A percentile compares a stretch with the other conserved stretches of the same genome.
phyloP scores from a whole-genome alignment of 2,113 vertebrate species.

The Anolis sagrei region DNA sequence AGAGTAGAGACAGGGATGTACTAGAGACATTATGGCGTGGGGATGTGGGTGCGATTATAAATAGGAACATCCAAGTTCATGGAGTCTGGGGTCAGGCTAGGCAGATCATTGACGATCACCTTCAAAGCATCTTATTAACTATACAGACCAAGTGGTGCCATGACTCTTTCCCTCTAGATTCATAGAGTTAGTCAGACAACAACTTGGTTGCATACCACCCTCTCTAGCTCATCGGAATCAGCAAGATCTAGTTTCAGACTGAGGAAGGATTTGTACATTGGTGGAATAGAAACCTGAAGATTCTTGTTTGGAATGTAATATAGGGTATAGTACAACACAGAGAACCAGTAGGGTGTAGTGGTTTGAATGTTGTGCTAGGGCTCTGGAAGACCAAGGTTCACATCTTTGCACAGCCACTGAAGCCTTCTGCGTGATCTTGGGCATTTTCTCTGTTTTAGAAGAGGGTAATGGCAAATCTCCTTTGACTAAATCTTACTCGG shows the following conservation, averaged over 20 bases:
- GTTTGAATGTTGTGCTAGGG: too few relatives aligned
- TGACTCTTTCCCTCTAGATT: constrained; percentile 16
- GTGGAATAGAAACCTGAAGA: not conserved
- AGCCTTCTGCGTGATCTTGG: too few relatives aligned
- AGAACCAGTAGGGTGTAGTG: too few relatives aligned
- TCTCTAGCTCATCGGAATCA: not conserved
- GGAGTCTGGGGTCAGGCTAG: constrained; percentile 19
- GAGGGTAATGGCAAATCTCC: too few relatives aligned
- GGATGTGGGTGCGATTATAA: not conserved
- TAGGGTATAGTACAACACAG: not conserved
- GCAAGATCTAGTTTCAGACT: not conserved
- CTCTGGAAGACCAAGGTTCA: too few relatives aligned
- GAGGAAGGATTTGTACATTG: not conserved
- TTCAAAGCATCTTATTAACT: constrained; percentile 28
- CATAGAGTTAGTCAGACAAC: not conserved
- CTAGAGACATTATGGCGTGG: constrained; percentile 27
- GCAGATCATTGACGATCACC: constrained; percentile 14
- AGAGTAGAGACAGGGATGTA: not conserved
- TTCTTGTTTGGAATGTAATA: not conserved
- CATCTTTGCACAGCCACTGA: too few relatives aligned
- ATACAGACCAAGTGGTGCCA: not conserved
- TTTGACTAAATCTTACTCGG: too few relatives aligned
- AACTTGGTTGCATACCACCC: not conserved
- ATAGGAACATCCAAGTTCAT: constrained; percentile 21
- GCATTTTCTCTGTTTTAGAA: too few relatives aligned